Percentiles rank a stretch among this genome's conserved stretches.
Conservation (phyloP, 2,113 vertebrate species). For the Syngnathus typhle region DNA sequence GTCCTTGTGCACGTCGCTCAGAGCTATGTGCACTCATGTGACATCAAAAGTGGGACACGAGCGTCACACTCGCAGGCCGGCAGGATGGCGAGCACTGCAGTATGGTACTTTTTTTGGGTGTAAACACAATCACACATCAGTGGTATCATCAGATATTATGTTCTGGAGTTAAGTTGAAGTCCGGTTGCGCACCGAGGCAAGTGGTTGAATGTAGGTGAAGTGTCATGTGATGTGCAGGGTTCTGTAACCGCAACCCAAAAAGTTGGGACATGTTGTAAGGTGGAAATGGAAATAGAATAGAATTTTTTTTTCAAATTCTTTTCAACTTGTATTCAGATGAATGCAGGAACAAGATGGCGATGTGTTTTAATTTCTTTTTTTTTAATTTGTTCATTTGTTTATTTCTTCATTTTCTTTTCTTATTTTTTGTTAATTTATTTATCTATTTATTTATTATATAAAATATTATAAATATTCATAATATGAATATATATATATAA, state of each 20-base stretch:
- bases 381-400: no score
- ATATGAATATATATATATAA: no score
- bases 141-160: background rate
- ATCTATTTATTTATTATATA: no score
- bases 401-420: no score
- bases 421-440: no score
- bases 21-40: constrained; percentile 49
- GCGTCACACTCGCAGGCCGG: constrained; percentile 25
- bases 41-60: constrained; percentile 57
- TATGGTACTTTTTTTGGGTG: background rate
- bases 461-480: no score
- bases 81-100: constrained; percentile 3
- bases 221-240: background rate
- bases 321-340: no score
- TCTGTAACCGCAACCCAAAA: background rate
- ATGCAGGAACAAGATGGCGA: no score
- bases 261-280: no score
- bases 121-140: background rate
- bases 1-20: constrained; percentile 41
- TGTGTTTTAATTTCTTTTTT: no score
- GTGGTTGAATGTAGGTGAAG: background rate
- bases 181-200: background rate
- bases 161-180: background rate
- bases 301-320: no score
- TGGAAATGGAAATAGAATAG: no score